phyloP scores from a whole-genome alignment of 2,888 invertebrate species.

The Eupithecia insigniata region DNA sequence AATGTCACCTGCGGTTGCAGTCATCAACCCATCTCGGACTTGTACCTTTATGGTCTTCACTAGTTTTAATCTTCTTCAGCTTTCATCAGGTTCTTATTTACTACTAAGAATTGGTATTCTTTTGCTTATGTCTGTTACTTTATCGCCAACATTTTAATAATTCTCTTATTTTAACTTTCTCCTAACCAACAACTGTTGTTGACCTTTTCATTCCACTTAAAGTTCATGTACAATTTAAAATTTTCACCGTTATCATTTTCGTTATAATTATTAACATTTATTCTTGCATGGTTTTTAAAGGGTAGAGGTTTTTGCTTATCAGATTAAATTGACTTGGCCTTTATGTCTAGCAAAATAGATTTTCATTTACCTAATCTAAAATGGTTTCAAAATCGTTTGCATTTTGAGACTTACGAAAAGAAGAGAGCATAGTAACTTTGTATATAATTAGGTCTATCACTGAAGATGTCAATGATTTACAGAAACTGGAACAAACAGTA shows the following conservation, averaged over 20 bases:
- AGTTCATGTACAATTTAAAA: too few species aligned
- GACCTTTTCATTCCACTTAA: too few species aligned
- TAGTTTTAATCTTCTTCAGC: too few species aligned
- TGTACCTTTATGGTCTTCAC: too few species aligned
- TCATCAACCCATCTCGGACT: too few species aligned
- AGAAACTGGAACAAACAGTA: constrained; percentile 96
- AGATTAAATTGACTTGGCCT: neutral
- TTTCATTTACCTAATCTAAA: neutral
- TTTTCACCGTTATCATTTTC: neutral
- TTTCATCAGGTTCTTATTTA: neutral
- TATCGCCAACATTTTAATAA: neutral
- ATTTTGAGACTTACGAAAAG: neutral
- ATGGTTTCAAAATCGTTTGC: neutral
- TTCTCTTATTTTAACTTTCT: neutral
- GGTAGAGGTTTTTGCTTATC: neutral
- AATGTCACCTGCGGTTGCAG: too few species aligned
- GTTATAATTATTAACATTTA: neutral
- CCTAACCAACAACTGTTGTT: neutral
- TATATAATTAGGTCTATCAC: neutral
- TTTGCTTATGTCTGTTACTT: too few species aligned
- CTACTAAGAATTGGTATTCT: neutral
- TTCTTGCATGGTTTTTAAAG: neutral
- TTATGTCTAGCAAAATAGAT: neutral
- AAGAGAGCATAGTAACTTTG: neutral
- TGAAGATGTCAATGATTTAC: neutral